phyloP scores from a whole-genome alignment of 2,888 invertebrate genomes.

The Syrista parreyssii region DNA sequence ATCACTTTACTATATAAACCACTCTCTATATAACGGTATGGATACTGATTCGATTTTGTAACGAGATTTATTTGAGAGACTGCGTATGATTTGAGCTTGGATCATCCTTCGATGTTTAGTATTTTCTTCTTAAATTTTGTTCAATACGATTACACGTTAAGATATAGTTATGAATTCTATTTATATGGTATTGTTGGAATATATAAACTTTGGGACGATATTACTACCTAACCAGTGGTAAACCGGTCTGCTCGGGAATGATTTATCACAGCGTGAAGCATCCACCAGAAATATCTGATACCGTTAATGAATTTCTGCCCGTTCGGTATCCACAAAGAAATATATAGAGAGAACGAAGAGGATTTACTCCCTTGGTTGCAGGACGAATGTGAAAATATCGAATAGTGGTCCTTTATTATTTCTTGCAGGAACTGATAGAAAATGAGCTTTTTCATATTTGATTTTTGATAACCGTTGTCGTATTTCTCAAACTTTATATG shows the following conservation, averaged over 20 bases:
- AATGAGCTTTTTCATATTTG: background rate
- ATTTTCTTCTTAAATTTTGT: background rate
- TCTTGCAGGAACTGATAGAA: background rate
- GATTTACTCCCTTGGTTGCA: background rate
- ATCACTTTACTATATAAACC: constrained; percentile 14
- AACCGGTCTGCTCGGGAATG: constrained; percentile 30
- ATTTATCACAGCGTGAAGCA: constrained; percentile 61
- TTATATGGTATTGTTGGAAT: background rate
- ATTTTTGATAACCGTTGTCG: background rate
- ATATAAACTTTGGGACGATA: background rate
- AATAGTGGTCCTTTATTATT: background rate
- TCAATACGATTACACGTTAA: background rate
- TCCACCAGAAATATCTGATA: constrained; percentile 63
- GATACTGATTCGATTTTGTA: constrained; percentile 33
- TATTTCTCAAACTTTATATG: background rate
- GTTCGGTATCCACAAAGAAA: constrained; percentile 2
- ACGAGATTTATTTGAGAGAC: constrained; percentile 53
- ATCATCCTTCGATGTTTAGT: constrained; percentile 54
- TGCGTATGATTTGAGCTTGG: constrained; percentile 54
- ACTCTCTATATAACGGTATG: background rate
- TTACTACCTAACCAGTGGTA: background rate
- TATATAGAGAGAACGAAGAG: background rate
- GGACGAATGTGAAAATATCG: background rate
- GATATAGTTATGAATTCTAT: background rate
- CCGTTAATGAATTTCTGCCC: constrained; percentile 56